Evolutionary conservation across 2,888 invertebrate species (phyloP), one percentile per base, ranked within the genome.

Genomic region (Chymomyza caudatula): DNA sequence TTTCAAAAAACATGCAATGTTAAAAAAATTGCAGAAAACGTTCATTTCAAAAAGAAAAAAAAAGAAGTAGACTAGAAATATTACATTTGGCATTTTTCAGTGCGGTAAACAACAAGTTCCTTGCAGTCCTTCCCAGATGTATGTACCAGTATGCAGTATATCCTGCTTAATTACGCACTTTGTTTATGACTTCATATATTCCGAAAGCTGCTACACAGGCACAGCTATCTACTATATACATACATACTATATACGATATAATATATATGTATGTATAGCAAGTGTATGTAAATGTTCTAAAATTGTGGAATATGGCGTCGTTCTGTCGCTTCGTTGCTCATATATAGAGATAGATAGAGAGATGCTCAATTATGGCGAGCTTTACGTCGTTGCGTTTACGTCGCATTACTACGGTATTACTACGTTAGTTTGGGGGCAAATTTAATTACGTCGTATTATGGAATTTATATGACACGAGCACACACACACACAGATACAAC

Each of bases 381-480:
- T 47, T 47, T 17, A 47, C 47, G 17, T 57, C 23, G 23, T 23
- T 15, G 25, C n/a, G 53, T 25, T 20, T 58, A 23, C 43, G 42
- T 43, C 19, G n/a, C 42, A 53, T 66, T 69, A 65, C 64, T 63
- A 15, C 5, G 51, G n/a, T 52, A 52, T 67, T 56, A 73, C 68
- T 75, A 70, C 78, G 69, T 74, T 74, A 76, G 78, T 81, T 76
- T 73, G 71, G 73, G 71, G 29, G 73, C 74, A 80, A 88, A 85
- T 88, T 87, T 88, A 88, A 88, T 88, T 88, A 88, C 85, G 73
- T 73, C 74, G 85, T 88, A 83, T 88, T 88, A 88, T 88, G 86
- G 82, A 88, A 88, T 88, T 88, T 88, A 88, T 88, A 88, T 88
- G 88, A 87, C 86, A 87, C 70, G 74, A 76, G 65, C 73, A 65